phyloP scores from a whole-genome alignment of 2,797 vertebrate genomes.

The Malurus leucopterus region DNA sequence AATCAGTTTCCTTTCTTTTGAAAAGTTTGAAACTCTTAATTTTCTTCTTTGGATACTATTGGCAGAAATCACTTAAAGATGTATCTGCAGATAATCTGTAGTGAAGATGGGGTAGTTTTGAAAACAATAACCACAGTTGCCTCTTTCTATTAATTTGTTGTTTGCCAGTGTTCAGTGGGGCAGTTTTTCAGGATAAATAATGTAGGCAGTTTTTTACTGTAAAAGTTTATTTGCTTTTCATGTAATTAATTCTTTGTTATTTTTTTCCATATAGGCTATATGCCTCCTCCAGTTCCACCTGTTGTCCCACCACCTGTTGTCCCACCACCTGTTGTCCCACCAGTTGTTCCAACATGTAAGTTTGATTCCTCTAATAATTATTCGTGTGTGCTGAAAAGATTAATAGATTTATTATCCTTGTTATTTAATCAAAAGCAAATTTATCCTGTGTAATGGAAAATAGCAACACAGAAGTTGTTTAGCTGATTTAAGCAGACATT shows the following conservation, averaged over 20 bases:
- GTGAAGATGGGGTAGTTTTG: background rate
- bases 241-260: background rate
- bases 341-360: constrained; percentile 77
- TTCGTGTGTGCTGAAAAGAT: background rate
- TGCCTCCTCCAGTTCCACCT: constrained; percentile 85
- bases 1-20: background rate
- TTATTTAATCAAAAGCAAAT: background rate
- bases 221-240: background rate
- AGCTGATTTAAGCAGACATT: background rate
- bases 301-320: constrained; percentile 76
- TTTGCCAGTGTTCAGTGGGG: background rate
- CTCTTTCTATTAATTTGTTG: background rate
- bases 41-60: background rate
- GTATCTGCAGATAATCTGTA: background rate
- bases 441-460: background rate
- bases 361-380: background rate
- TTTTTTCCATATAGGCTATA: constrained; percentile 76
- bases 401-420: background rate
- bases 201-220: background rate
- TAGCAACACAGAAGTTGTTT: background rate
- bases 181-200: background rate
- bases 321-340: constrained; percentile 72
- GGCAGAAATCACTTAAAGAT: background rate
- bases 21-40: background rate
- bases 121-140: background rate